Evolutionary conservation across 1,140 invertebrate species (phyloP), one percentile per base, ranked within the genome.

Genomic region (Diplogasteroides magnus): DNA sequence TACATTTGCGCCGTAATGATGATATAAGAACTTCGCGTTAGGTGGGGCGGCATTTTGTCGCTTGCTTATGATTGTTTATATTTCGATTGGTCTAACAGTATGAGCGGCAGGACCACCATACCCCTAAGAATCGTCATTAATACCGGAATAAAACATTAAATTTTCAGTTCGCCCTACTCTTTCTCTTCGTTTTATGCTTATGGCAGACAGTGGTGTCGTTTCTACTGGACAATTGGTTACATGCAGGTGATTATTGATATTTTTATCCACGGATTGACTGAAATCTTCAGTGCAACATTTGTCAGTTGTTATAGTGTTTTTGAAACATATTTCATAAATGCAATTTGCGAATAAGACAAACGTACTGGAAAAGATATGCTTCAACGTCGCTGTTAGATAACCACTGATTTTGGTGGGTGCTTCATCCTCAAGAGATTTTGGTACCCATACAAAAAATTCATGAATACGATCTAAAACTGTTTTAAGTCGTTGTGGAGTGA

Each of bases 81-180:
- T 23, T 26, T 61, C 28, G 23, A 61, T 14, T 13, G 11, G 28
- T 61, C 59, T 23, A 61, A 11, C 59, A 61, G 23, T 14, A 15
- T 26, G 6, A 26, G 28, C 11, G 23, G 0, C 23, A 14, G 23
- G 23, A 25, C 15, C 15, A 1, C 1, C 59, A 61, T 11, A 61
- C 28, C 11, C 23, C 59, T 26, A 11, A 61, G 13, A 23, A 26
- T 23, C 0, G 25, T 61, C 11, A 26, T 25, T 61, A 23, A 14
- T 13, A 29, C 15, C 23, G n/a, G n/a, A 0, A 61, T 61, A 13
- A n/a, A 61, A 13, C 23, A 26, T 11, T n/a, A 61, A 11, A 14
- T 15, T 61, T 68, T 64, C 59, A 68, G 66, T 61, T 68, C 28
- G 66, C 57, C 15, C 2, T 68, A 67, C 59, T 68, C 28, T 68